phyloP scores from a whole-genome alignment of 2,888 invertebrate species.

The Bedellia somnulentella region DNA sequence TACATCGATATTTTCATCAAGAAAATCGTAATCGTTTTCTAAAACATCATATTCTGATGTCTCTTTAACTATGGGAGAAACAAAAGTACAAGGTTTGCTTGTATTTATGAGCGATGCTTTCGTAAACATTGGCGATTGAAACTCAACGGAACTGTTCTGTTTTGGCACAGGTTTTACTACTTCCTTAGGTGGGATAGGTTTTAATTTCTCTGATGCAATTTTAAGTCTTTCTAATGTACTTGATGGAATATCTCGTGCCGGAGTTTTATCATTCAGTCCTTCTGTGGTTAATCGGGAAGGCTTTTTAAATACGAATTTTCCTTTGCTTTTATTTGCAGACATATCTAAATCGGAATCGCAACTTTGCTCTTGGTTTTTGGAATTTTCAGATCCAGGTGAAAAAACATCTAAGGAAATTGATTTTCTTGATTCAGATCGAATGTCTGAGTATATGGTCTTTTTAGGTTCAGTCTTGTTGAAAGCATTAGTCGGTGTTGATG shows the following conservation, averaged over 20 bases:
- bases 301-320: constrained; percentile 45
- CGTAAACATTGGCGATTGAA: constrained; percentile 36
- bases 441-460: constrained; percentile 26
- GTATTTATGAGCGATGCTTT: constrained; percentile 21
- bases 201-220: constrained; percentile 30
- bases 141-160: constrained; percentile 37
- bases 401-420: constrained; percentile 26
- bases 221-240: constrained; percentile 36
- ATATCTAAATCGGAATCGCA: constrained; percentile 18
- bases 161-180: constrained; percentile 18
- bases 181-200: constrained; percentile 25
- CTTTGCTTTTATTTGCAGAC: constrained; percentile 28
- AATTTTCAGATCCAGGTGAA: constrained; percentile 20
- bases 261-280: constrained; percentile 16
- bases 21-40: background rate
- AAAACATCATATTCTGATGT: background rate
- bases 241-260: constrained; percentile 26
- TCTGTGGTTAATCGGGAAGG: constrained; percentile 28
- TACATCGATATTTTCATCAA: constrained; percentile 15
- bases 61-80: constrained; percentile 20
- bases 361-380: constrained; percentile 17
- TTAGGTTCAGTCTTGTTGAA: constrained; percentile 5
- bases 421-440: constrained; percentile 19
- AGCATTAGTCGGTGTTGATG: background rate
- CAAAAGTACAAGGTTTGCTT: constrained; percentile 21